Conservation (phyloP, 2,888 invertebrate genomes). For the Apantesis nais region DNA sequence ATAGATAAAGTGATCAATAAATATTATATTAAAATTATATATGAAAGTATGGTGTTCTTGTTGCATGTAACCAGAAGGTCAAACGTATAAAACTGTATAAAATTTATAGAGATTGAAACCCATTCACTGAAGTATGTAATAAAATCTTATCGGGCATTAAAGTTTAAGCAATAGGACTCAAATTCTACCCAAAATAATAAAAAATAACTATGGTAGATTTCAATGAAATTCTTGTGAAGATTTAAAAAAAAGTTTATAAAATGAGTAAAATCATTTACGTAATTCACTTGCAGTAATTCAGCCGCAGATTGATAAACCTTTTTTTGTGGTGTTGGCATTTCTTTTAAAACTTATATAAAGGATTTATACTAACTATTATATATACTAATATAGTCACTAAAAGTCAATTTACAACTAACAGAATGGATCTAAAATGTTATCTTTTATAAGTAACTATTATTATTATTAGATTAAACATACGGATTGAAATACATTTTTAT, state of each 20-base stretch:
- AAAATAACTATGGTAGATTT: neutral
- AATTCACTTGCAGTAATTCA: neutral
- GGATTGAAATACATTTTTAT: too few relatives aligned
- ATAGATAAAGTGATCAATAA: too few relatives aligned
- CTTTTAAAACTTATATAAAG: too few relatives aligned
- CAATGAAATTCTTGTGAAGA: neutral
- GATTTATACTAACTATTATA: too few relatives aligned
- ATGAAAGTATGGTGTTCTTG: neutral
- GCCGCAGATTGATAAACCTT: neutral
- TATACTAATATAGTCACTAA: too few relatives aligned
- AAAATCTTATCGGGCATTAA: neutral
- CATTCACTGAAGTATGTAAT: neutral
- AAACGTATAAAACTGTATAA: neutral
- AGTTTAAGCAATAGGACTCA: neutral
- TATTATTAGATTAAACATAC: too few relatives aligned
- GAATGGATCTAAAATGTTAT: too few relatives aligned
- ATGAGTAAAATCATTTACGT: neutral
- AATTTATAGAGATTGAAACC: slow-evolving; percentile 3
- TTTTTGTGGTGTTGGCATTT: neutral
- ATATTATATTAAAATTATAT: neutral
- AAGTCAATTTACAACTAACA: too few relatives aligned
- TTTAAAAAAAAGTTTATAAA: neutral
- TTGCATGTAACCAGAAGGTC: neutral
- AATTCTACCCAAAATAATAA: neutral
- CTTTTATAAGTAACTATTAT: too few relatives aligned